Evolutionary conservation across 1,140 invertebrate species (phyloP).

Genomic region (Mycetomoellerius zeteki): DNA sequence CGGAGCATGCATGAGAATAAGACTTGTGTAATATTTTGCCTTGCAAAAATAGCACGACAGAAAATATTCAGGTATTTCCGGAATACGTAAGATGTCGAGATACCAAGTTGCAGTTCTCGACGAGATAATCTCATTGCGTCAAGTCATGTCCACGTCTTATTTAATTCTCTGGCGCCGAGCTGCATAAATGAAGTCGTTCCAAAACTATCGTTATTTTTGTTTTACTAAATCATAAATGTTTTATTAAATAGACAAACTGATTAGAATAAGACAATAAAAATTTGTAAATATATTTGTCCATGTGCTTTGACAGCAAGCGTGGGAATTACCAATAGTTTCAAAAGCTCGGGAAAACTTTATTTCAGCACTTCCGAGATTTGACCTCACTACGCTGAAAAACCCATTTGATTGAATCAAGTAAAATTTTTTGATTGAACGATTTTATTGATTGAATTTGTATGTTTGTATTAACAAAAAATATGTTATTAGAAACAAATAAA

Average conservation of each 20-base stretch:
- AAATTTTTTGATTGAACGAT: neutral
- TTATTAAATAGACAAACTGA: neutral
- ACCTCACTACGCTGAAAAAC: too few species aligned
- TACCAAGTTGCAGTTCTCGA: neutral
- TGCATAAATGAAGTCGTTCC: neutral
- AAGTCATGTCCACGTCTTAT: conserved; percentile 5
- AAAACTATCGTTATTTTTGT: neutral
- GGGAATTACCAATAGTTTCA: neutral
- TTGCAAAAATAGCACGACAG: neutral
- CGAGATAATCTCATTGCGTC: neutral
- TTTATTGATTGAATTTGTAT: neutral
- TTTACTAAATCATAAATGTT: neutral
- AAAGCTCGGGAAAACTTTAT: neutral
- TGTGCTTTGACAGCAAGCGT: too few species aligned
- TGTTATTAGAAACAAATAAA: too few species aligned
- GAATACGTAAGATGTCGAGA: neutral
- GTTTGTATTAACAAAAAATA: neutral
- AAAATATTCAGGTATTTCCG: neutral
- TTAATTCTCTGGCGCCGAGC: neutral
- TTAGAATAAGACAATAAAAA: neutral
- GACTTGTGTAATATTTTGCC: neutral
- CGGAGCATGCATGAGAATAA: neutral
- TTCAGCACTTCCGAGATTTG: neutral
- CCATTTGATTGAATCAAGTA: neutral
- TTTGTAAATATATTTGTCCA: neutral